Conservation (phyloP, 2,113 vertebrate species). For the Sterrhoptilus dennistouni region DNA sequence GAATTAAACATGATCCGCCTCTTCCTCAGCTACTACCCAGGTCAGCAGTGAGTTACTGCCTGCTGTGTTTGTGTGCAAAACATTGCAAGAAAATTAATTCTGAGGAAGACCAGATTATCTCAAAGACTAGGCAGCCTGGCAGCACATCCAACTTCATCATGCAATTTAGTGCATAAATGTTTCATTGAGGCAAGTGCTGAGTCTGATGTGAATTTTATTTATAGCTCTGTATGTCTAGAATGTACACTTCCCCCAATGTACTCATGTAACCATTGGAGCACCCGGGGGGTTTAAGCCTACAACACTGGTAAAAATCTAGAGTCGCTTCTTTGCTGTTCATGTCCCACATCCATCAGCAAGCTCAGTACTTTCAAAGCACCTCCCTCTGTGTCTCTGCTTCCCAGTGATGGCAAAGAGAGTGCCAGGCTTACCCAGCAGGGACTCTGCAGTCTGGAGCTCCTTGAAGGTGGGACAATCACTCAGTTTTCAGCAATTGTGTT, state of each 20-base stretch:
- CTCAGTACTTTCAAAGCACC: not conserved
- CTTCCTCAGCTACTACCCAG: not conserved
- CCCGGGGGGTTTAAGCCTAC: not conserved
- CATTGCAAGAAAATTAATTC: not conserved
- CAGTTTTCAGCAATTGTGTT: not conserved
- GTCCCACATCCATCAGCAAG: conserved; percentile 10
- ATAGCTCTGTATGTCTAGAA: not conserved
- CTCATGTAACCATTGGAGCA: not conserved
- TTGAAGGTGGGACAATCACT: fast-evolving
- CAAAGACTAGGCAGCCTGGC: conserved; percentile 19
- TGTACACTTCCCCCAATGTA: not conserved
- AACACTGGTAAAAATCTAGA: conserved; percentile 1
- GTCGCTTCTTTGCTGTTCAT: not conserved
- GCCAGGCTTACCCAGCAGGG: not conserved
- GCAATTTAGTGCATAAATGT: conserved; percentile 47
- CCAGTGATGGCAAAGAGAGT: not conserved
- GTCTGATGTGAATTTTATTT: conserved; percentile 54
- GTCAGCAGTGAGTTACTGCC: not conserved
- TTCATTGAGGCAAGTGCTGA: conserved; percentile 53
- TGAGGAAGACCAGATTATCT: conserved; percentile 9
- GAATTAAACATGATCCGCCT: not conserved
- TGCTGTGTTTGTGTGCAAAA: not conserved
- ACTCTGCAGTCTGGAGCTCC: not conserved
- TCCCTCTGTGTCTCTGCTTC: not conserved
- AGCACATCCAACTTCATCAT: conserved; percentile 48